Conservation (phyloP, 2,888 invertebrate genomes). For the Pammene fasciana region DNA sequence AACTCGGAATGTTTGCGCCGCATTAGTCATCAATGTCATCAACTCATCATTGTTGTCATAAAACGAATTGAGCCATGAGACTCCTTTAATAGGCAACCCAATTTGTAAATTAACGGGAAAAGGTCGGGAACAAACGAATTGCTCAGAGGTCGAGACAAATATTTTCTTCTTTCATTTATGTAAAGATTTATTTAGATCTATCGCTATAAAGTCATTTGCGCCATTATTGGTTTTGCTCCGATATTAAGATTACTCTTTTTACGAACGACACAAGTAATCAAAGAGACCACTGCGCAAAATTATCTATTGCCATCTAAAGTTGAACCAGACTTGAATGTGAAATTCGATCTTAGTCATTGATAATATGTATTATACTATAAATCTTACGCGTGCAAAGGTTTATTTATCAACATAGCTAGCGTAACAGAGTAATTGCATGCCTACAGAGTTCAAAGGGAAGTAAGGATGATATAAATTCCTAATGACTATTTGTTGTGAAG, state of each 20-base stretch:
- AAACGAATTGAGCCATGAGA: conserved; percentile 8
- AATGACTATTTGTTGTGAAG: conserved; percentile 26
- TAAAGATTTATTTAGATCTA: not conserved
- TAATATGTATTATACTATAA: not conserved
- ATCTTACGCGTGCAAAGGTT: not conserved
- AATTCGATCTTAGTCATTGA: conserved; percentile 1
- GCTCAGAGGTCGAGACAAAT: too few relatives aligned
- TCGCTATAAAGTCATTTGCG: not conserved
- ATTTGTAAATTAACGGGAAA: conserved; percentile 2
- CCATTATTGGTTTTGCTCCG: too few relatives aligned
- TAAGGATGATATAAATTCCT: conserved; percentile 8
- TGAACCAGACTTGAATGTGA: not conserved
- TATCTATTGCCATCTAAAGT: not conserved
- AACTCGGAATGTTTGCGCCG: conserved; percentile 19
- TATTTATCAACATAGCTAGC: conserved; percentile 1
- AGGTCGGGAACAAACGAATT: not conserved
- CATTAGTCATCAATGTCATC: conserved; percentile 26
- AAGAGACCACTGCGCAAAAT: not conserved
- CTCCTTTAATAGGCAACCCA: conserved; percentile 4
- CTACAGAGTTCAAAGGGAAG: not conserved
- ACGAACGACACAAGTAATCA: not conserved
- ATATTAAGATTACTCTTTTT: not conserved
- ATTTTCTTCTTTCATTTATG: not conserved
- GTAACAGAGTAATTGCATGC: not conserved
- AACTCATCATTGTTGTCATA: conserved; percentile 7